A percentile compares a stretch with the other conserved stretches of the same genome.
phyloP scores from a whole-genome alignment of 2,113 vertebrate species.

The Donacobius atricapilla region DNA sequence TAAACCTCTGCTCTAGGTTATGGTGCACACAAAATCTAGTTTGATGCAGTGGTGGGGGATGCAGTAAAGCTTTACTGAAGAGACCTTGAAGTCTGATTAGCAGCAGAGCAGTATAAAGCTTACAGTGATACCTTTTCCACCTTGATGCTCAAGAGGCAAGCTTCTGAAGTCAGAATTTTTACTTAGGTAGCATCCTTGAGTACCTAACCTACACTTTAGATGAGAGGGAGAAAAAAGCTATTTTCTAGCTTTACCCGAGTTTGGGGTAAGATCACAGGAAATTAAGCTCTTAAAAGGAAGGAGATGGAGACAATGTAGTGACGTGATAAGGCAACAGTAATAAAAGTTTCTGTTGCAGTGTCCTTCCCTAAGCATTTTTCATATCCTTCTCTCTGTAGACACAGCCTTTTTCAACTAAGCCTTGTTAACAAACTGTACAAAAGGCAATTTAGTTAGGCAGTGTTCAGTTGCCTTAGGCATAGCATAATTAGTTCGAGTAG shows the following conservation, averaged over 20 bases:
- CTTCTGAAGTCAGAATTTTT: neutral
- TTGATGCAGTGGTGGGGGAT: neutral
- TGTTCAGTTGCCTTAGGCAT: neutral
- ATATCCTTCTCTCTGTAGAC: neutral
- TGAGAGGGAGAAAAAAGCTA: neutral
- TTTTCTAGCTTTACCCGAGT: neutral
- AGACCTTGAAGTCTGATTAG: neutral
- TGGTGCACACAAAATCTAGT: neutral
- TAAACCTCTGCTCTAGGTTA: neutral
- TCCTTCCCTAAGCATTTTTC: neutral
- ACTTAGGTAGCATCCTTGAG: neutral
- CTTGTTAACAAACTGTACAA: slow-evolving; percentile 6
- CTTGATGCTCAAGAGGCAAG: neutral
- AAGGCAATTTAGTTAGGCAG: neutral
- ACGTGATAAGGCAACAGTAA: neutral
- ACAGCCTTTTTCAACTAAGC: neutral
- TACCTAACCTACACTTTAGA: neutral
- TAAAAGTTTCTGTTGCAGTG: neutral
- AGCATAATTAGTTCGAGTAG: slow-evolving; percentile 11
- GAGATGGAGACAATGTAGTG: neutral
- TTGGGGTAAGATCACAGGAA: neutral
- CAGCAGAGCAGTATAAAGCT: neutral
- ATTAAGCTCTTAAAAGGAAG: neutral
- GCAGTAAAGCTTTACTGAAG: neutral
- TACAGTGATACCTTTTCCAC: neutral